A percentile compares a stretch with the other conserved stretches of the same genome.
phyloP scores from a whole-genome alignment of 2,797 vertebrate genomes.

The Pangasius krempfi region DNA sequence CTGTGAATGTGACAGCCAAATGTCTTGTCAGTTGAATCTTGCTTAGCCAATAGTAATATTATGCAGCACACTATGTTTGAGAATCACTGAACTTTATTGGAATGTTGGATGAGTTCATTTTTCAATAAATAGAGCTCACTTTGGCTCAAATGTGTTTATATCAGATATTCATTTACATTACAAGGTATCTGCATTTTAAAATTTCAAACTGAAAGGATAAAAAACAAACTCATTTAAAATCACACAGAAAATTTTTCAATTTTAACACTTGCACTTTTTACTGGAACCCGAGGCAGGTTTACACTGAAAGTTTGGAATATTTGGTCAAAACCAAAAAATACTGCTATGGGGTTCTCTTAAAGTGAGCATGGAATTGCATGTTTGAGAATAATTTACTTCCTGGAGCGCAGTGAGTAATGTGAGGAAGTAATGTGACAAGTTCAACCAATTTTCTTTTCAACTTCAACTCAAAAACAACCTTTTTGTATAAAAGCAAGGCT shows the following conservation, averaged over 20 bases:
- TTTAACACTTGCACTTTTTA: too few species aligned
- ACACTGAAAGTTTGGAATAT: background rate
- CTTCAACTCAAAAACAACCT: background rate
- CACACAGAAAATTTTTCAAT: background rate
- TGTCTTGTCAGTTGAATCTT: background rate
- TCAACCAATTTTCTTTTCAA: slow-evolving; percentile 6
- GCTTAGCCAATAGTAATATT: background rate
- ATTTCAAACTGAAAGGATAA: background rate
- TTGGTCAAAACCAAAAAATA: background rate
- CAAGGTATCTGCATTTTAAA: background rate
- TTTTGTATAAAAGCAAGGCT: background rate
- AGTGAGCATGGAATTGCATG: background rate
- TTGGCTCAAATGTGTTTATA: background rate
- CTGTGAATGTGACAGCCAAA: background rate
- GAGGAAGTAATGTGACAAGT: background rate
- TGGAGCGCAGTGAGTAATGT: background rate
- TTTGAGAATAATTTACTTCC: background rate
- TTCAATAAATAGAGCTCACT: too few species aligned
- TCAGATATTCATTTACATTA: background rate
- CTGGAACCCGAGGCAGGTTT: background rate
- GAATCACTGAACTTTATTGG: background rate
- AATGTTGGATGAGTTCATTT: background rate
- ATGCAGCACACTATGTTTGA: too few species aligned
- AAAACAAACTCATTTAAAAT: background rate
- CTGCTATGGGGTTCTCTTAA: background rate